Percentiles rank a stretch among this genome's conserved stretches.
These are phyloP conservation scores for Salpingus planirostris DNA, from an alignment of 2,888 invertebrate species.

Conservation along the genomic window DNA sequence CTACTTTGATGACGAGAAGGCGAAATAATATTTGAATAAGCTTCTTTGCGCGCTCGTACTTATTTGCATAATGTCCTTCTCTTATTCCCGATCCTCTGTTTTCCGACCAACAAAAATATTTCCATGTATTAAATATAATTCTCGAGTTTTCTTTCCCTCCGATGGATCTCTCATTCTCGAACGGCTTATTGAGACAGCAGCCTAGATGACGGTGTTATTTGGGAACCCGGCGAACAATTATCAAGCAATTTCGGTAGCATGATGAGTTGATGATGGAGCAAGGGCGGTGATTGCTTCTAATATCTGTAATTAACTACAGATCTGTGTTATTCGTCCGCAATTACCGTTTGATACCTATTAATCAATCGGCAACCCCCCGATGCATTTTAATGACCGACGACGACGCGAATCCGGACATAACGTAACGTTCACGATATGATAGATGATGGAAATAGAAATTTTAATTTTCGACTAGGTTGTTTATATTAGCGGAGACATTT, in stretches of 20 bases:
- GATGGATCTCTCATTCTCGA: too few species aligned
- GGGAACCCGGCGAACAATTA: too few species aligned
- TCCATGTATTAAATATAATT: slow-evolving; percentile 10
- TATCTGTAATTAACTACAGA: slow-evolving; percentile 33
- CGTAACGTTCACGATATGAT: too few species aligned
- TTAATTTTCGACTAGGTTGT: too few species aligned
- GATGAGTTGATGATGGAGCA: slow-evolving; percentile 28
- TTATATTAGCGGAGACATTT: too few species aligned
- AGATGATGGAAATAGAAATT: too few species aligned
- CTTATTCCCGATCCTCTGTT: slow-evolving; percentile 5
- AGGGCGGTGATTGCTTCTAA: slow-evolving; percentile 32
- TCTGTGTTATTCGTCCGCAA: slow-evolving; percentile 35
- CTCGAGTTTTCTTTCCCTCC: too few species aligned
- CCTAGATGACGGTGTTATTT: too few species aligned
- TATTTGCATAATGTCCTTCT: slow-evolving; percentile 27
- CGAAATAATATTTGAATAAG: slow-evolving; percentile 32
- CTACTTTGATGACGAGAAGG: slow-evolving; percentile 27
- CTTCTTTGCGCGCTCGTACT: slow-evolving; percentile 26
- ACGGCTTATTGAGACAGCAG: too few species aligned
- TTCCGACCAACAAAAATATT: slow-evolving; percentile 13
- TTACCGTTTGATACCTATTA: slow-evolving; percentile 21
- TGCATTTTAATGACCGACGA: too few species aligned
- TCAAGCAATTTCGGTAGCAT: slow-evolving; percentile 32
- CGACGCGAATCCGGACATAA: too few species aligned
- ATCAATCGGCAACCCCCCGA: slow-evolving; percentile 5